Base-by-base conservation (phyloP, 2,113 vertebrate species). In the Chaetops frenatus region DNA sequence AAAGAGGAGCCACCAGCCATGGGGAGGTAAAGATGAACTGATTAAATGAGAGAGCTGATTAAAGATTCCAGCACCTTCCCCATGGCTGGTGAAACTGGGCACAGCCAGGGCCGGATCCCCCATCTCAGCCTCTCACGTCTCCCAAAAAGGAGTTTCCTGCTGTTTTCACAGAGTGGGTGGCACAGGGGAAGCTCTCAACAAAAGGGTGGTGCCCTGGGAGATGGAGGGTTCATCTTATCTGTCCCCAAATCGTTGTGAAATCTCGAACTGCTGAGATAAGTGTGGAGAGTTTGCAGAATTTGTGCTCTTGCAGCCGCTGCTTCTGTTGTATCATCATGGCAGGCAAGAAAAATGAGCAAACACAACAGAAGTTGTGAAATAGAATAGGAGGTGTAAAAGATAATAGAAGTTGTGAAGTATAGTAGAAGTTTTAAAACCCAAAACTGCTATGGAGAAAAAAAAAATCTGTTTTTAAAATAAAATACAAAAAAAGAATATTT, bases 61-160 rank as follows among this genome's bases (percentile, higher is more conserved):
- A 12, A 35, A 45, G 27, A 9, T 54, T 31, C 48, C 27, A 35
- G 25, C 1, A 0, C 50, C 21, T 22, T 70, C 19, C 36, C 44
- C 48, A 6, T 0, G 29, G 56, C n/a, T 0, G 0, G 27, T 19
- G 27, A 23, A 22, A 20, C 1, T 4, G 35, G 25, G 27, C 72
- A 67, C 2, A 9, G 62, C 24, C 42, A 2, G 36, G 31, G 29
- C 11, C 1, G 6, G 45, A 48, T 36, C 4, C 12, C 54, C 38
- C 2, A 1, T 6, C 54, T 33, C 64, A 77, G 23, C 54, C 31
- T 57, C n/a, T 54, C 2, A 1, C 8, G 11, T 17, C 15, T 42
- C 48, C 8, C 1, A 7, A 10, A 61, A 15, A 48, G 2, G 33
- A 2, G 36, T 51, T 67, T 27, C 2, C 15, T 7, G 19, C 9